Evolutionary conservation across 2,797 vertebrate species (phyloP).

Genomic region (Borostomias antarcticus): DNA sequence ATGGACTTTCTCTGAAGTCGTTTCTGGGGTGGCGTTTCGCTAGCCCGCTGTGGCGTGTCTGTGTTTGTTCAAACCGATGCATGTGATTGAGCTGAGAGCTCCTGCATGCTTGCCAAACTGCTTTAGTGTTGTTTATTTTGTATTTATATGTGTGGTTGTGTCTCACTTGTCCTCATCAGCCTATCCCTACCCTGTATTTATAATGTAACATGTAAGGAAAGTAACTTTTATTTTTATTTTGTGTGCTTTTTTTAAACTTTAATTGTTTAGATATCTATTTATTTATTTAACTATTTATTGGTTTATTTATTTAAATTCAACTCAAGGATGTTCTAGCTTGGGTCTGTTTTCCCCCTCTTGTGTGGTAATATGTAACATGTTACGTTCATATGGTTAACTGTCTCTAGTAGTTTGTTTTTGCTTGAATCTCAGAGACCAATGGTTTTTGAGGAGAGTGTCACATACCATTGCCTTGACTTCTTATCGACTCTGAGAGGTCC

Average conservation of each 20-base stretch:
- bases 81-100: conserved; percentile 82
- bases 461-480: conserved; percentile 97
- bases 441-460: conserved; percentile 88
- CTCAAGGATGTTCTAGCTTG: conserved; percentile 66
- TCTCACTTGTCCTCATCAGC: conserved; percentile 77
- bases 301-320: conserved; percentile 69
- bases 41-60: conserved; percentile 79
- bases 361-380: conserved; percentile 75
- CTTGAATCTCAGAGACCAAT: conserved; percentile 84
- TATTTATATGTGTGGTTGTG: conserved; percentile 79
- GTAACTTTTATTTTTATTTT: conserved; percentile 59
- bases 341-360: conserved; percentile 65
- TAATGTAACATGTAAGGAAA: conserved; percentile 77
- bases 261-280: conserved; percentile 59
- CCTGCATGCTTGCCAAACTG: conserved; percentile 84
- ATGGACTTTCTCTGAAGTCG: conserved; percentile 78
- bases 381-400: conserved; percentile 74
- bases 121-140: conserved; percentile 82
- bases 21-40: conserved; percentile 77
- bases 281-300: conserved; percentile 75
- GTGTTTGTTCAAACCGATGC: conserved; percentile 84
- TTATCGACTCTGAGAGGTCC: conserved; percentile 88
- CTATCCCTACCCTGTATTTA: conserved; percentile 72
- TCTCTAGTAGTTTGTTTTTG: conserved; percentile 83
- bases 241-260: conserved; percentile 22